Base-by-base conservation (phyloP, 2,113 vertebrate genomes). In the Scartelaos histophorus region DNA sequence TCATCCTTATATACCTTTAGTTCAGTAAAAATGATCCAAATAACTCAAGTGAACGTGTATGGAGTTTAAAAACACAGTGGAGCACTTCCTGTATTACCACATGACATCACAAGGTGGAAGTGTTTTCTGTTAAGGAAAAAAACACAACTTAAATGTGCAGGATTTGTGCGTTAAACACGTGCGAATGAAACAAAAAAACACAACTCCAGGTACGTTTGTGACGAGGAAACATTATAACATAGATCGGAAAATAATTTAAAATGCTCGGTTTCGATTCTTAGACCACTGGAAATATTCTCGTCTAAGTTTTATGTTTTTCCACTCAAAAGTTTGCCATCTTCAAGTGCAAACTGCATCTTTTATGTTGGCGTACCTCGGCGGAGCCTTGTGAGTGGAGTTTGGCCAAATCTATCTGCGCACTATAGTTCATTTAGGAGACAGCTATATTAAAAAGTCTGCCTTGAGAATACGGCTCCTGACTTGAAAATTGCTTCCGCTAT, bases 391-490 rank as follows among this genome's bases (percentile, higher is more conserved):
- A 2, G 15, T 53, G 19, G 35, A 4, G 21, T 43, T 60, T 60
- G 61, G 58, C 66, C 19, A 54, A 53, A 51, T 47, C 24, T 17
- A 53, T 62, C 19, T 46, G 65, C 51, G 43, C 49, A 25, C 34
- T 13, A 65, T 67, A 71, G 46, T 46, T 77, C 57, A 74, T 69
- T 68, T 60, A 71, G 45, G 29, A 53, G 70, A 71, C 57, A 43
- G 67, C 56, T 65, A 76, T 71, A 82, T 78, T 71, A 75, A 82
- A 69, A 35, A 66, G 21, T 35, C 24, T n/a, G 34, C 62, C 22
- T 43, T 7, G 45, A 76, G 70, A 70, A 71, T 74, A 74, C 46
- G 46, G 76, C 60, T 49, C 35, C 38, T 46, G 17, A 35, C 70
- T 7, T 66, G 75, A 24, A 62, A 74, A 74, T 56, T 66, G 53